Evolutionary conservation across 2,888 invertebrate genomes (phyloP), one percentile per base, ranked within the genome.

Genomic region (Leptinotarsa tumamoca): DNA sequence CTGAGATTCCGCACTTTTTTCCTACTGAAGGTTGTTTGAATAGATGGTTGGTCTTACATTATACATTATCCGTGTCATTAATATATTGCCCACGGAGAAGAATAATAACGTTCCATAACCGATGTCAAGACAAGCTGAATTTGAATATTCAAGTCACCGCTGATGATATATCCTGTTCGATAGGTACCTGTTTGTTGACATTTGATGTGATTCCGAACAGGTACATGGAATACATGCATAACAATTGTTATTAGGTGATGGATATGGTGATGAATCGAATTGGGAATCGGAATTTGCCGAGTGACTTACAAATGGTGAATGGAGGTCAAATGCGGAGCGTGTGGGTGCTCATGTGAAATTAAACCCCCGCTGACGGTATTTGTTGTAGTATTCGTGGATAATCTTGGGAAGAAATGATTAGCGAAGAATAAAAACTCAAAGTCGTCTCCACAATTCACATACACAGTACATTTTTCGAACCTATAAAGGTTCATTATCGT

Each of bases 21-120:
- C 58, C 10, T 23, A 69, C 21, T 49, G 70, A 70, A 70, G 61
- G 70, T 70, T 58, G 58, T 70, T 54, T 27, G 68, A 68, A 68
- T 50, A 50, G 70, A 70, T 70, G 43, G 49, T 21, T 50, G 56
- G 49, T 58, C 58, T 61, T 61, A 21, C 58, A 58, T 61, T 58
- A 58, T 61, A 21, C 58, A 58, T 70, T 58, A 58, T 43, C 18
- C 70, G 33, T 70, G 70, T 70, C 70, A 70, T 70, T 56, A 69
- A 49, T 58, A 17, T n/a, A 15, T 27, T 58, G 70, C 70, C 70
- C 70, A 70, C 70, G 70, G 51, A 49, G 70, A 43, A 33, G 33
- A 27, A 33, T 27, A 17, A 63, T 63, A 33, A 33, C 63, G 18
- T 63, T 63, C 33, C 33, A 33, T 43, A 43, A 63, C 33, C 43